These are phyloP conservation scores for Carcinoscorpius rotundicauda DNA, from an alignment of 1,140 invertebrate species.

Conservation along the genomic window DNA sequence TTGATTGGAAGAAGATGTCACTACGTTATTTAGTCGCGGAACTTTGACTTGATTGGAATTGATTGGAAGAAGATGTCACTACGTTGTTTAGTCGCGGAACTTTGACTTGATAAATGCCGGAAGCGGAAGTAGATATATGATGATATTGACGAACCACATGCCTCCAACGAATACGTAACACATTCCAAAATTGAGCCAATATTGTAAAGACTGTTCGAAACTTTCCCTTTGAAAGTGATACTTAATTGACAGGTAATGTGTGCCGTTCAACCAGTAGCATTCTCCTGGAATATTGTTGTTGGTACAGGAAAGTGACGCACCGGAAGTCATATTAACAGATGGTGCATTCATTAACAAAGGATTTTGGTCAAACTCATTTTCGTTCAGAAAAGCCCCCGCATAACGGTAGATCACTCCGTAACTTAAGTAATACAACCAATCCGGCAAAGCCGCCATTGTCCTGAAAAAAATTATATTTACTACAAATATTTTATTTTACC, in stretches of 20 bases:
- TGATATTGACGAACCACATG: slow-evolving; percentile 64
- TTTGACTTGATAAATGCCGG: slow-evolving; percentile 77
- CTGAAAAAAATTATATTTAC: slow-evolving; percentile 22
- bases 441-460: slow-evolving; percentile 46
- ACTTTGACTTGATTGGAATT: slow-evolving; percentile 19
- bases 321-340: slow-evolving; percentile 19
- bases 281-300: slow-evolving; percentile 35
- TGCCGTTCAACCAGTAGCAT: slow-evolving; percentile 57
- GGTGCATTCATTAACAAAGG: slow-evolving; percentile 21
- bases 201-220: slow-evolving; percentile 38
- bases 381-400: slow-evolving; percentile 43
- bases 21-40: too few species aligned
- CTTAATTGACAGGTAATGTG: slow-evolving; percentile 55
- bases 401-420: slow-evolving; percentile 64
- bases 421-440: slow-evolving; percentile 64
- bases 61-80: not conserved
- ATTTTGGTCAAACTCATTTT: slow-evolving; percentile 45
- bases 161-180: slow-evolving; percentile 68
- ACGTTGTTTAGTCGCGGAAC: slow-evolving; percentile 55
- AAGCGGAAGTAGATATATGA: slow-evolving; percentile 70
- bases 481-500: not conserved
- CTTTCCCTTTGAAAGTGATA: slow-evolving; percentile 48
- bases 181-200: slow-evolving; percentile 64
- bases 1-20: too few species aligned
- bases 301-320: slow-evolving; percentile 17